Percentiles rank a stretch among this genome's conserved stretches.
These are phyloP conservation scores for Chaetodon auriga DNA, from an alignment of 2,113 vertebrate species.

Conservation along the genomic window DNA sequence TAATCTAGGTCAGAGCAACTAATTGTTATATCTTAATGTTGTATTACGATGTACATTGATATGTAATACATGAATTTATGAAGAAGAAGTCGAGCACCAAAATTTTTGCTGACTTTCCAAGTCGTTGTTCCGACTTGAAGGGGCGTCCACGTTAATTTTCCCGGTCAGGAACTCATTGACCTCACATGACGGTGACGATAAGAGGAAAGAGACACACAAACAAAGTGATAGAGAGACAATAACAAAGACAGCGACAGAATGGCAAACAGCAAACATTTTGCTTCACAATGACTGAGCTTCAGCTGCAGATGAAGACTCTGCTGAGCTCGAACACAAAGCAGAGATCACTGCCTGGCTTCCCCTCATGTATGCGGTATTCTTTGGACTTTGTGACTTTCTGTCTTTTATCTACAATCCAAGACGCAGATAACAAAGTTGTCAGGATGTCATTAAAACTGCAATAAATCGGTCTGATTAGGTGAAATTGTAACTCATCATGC, in stretches of 20 bases:
- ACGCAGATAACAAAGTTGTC: slow-evolving; percentile 58
- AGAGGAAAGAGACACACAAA: too few relatives aligned
- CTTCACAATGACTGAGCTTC: slow-evolving; percentile 42
- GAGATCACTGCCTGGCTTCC: slow-evolving; percentile 17
- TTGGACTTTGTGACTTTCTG: slow-evolving; percentile 59
- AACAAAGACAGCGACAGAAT: slow-evolving; percentile 14
- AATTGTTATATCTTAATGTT: too few relatives aligned
- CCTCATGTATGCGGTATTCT: slow-evolving; percentile 30
- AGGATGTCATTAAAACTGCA: slow-evolving; percentile 50
- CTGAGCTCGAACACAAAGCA: slow-evolving; percentile 29
- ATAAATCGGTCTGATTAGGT: slow-evolving; percentile 48
- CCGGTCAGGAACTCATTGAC: not conserved
- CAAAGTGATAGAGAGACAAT: not conserved
- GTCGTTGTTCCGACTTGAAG: too few relatives aligned
- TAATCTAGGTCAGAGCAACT: too few relatives aligned
- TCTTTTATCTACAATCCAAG: slow-evolving; percentile 35
- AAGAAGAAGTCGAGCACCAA: too few relatives aligned
- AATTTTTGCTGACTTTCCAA: too few relatives aligned
- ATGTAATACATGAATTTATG: too few relatives aligned
- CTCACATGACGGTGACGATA: too few relatives aligned
- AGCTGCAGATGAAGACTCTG: slow-evolving; percentile 24
- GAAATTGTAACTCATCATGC: slow-evolving; percentile 48
- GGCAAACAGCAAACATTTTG: slow-evolving; percentile 31
- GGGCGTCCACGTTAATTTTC: too few relatives aligned
- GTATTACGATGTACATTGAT: too few relatives aligned